Percentiles rank a stretch among this genome's conserved stretches.
Conservation (phyloP, 2,113 vertebrate genomes). For the Dissostichus mawsoni region DNA sequence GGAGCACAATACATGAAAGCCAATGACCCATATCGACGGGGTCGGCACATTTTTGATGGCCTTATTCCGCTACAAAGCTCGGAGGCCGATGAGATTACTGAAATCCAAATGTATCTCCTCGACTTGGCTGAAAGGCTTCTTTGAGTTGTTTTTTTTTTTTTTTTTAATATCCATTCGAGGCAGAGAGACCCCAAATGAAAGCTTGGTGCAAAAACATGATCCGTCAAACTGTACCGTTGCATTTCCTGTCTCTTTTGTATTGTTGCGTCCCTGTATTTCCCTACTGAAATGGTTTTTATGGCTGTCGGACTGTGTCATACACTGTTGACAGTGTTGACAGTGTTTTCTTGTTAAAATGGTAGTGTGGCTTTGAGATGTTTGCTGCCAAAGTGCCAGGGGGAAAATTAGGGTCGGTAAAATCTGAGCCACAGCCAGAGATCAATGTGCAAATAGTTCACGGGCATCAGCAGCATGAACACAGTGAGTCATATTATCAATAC, state of each 20-base stretch:
- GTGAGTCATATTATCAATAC: background rate
- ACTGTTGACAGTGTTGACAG: background rate
- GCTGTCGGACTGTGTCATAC: background rate
- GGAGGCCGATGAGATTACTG: constrained; percentile 49
- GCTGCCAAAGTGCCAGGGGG: background rate
- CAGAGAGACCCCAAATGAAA: constrained; percentile 13
- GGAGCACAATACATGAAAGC: constrained; percentile 18
- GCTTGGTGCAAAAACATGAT: constrained; percentile 6
- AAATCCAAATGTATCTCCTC: constrained; percentile 66
- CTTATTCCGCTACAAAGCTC: constrained; percentile 58
- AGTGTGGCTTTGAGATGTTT: background rate
- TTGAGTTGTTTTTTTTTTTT: constrained; percentile 24
- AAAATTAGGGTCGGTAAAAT: background rate
- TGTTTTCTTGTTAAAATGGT: background rate
- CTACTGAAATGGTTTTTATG: background rate
- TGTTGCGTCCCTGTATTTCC: background rate
- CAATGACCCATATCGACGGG: constrained; percentile 49
- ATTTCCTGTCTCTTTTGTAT: background rate
- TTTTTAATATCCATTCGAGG: constrained; percentile 30
- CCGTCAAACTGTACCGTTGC: background rate
- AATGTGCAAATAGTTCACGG: background rate
- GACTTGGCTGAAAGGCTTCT: constrained; percentile 35
- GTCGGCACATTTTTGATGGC: constrained; percentile 48
- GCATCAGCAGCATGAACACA: background rate
- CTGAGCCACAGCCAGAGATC: background rate